A percentile compares a stretch with the other conserved stretches of the same genome.
Evolutionary conservation across 2,888 invertebrate species (phyloP).

Genomic region (Pristionchus maxplancki): DNA sequence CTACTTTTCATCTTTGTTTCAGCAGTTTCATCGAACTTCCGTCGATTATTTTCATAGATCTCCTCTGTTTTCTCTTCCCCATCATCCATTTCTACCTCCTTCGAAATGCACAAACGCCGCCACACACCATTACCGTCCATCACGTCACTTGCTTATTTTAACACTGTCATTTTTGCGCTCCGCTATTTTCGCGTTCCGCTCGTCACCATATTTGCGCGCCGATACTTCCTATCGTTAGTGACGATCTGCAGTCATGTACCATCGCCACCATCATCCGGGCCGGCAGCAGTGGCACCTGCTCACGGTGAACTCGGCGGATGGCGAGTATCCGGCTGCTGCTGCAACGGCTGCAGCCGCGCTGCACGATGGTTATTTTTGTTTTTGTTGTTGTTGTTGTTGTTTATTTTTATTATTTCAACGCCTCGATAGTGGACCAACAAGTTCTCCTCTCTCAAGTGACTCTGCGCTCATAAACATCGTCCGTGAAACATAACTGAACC

Average conservation of each 20-base stretch:
- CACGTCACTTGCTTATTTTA: background rate
- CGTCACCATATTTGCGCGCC: background rate
- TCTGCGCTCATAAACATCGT: no score
- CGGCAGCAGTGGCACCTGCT: slow-evolving; percentile 35
- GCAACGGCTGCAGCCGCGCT: background rate
- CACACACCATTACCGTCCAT: background rate
- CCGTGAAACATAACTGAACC: background rate
- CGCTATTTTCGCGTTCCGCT: slow-evolving; percentile 15
- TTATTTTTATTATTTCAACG: no score
- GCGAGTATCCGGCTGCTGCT: background rate
- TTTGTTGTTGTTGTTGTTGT: no score
- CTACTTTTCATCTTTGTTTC: no score
- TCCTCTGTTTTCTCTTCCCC: background rate
- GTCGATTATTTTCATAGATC: background rate
- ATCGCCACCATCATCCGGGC: background rate
- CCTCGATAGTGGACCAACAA: no score
- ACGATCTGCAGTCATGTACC: slow-evolving; percentile 5
- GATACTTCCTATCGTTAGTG: background rate
- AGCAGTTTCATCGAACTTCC: no score
- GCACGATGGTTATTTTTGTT: background rate
- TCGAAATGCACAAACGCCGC: background rate
- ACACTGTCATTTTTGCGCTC: background rate
- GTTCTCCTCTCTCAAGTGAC: no score
- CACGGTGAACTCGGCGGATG: slow-evolving; percentile 36
- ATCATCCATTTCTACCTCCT: background rate